Conservation (phyloP, 2,797 vertebrate genomes). For the Pangasius djambal region DNA sequence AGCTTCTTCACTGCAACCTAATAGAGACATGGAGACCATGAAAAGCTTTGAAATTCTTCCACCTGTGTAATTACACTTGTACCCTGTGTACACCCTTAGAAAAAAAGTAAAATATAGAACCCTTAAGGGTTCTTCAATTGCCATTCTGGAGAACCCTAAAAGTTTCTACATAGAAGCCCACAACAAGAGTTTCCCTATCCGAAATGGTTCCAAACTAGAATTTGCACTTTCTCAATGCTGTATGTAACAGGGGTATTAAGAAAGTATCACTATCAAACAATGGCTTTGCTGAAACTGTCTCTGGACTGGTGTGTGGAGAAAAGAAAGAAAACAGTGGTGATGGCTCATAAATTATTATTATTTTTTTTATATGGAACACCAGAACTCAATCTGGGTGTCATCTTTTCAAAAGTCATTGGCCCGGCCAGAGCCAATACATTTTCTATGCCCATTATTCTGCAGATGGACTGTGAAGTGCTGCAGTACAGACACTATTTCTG, state of each 20-base stretch:
- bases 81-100: neutral
- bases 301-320: conserved; percentile 61
- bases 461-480: conserved; percentile 62
- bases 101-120: neutral
- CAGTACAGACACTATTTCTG: conserved; percentile 29
- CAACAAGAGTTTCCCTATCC: neutral
- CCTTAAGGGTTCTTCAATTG: neutral
- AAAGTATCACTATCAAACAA: conserved; percentile 67
- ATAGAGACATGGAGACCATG: conserved; percentile 17
- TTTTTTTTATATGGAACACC: conserved; percentile 67
- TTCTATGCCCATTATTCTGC: conserved; percentile 59
- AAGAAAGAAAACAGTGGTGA: conserved; percentile 69
- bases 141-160: neutral
- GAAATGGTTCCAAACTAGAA: neutral
- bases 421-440: conserved; percentile 58
- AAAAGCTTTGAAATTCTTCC: neutral
- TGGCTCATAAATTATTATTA: conserved; percentile 69
- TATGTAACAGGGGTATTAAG: conserved; percentile 63
- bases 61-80: neutral
- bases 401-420: conserved; percentile 60
- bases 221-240: conserved; percentile 49
- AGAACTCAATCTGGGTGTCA: conserved; percentile 77
- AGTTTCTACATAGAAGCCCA: neutral
- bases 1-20: neutral
- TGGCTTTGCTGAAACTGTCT: conserved; percentile 68